Evolutionary conservation across 1,140 invertebrate genomes (phyloP).

Genomic region (Drosophila prosaltans): DNA sequence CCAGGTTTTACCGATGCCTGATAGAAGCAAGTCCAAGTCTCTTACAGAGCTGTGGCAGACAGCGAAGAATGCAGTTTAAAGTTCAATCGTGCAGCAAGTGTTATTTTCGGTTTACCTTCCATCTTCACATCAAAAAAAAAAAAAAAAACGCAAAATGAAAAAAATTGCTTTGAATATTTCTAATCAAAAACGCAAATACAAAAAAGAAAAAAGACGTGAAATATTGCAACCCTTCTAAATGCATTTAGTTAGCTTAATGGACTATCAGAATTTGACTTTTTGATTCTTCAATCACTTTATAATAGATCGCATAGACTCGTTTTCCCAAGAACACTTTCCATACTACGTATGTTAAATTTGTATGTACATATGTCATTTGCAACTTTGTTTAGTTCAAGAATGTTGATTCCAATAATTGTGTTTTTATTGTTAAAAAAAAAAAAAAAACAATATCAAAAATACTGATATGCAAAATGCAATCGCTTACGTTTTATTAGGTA

Average conservation of each 20-base stretch:
- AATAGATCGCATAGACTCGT: no score
- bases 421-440: no score
- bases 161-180: constrained; percentile 19
- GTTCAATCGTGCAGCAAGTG: constrained; percentile 80
- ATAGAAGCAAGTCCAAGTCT: constrained; percentile 60
- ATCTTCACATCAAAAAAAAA: constrained; percentile 1
- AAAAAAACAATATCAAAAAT: no score
- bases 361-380: no score
- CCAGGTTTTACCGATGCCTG: constrained; percentile 49
- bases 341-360: no score
- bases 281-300: no score
- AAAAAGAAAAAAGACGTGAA: neutral
- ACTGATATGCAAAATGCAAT: no score
- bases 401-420: no score
- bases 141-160: constrained; percentile 17
- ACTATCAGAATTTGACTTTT: no score
- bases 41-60: constrained; percentile 31
- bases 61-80: constrained; percentile 77
- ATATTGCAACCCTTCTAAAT: neutral
- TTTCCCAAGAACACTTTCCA: no score
- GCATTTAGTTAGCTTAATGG: no score
- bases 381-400: no score
- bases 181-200: neutral
- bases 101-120: constrained; percentile 46
- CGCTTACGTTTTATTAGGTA: neutral